Base-by-base conservation (phyloP, 2,113 vertebrate genomes). In the Lophochroa leadbeateri region DNA sequence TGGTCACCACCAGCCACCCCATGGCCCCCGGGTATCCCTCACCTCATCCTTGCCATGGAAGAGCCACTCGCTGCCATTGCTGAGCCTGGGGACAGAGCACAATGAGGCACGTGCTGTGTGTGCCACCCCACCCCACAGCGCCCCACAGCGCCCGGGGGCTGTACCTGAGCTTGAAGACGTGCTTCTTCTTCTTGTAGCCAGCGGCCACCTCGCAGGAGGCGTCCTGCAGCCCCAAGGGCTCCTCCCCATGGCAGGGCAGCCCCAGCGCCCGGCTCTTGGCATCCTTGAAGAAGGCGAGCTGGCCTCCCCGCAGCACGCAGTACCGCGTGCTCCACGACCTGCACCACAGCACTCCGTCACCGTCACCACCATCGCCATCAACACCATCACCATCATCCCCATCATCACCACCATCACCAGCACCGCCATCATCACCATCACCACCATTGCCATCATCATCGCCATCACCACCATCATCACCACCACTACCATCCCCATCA, bases 11-110 rank as follows among this genome's bases (percentile, higher is more conserved):
- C 28, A 37, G 39, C 49, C 11, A 39, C 3, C 43, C 24, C 0
- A 0, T 17, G 28, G 35, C 12, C 29, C 81, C 43, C n/a, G 13
- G 58, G 13, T 15, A 17, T 25, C 78, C 98, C 97, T 97, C 83
- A 99, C 99, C 99, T 99, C 99, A 57, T 99, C 99, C 98, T 98
- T 99, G 97, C 98, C 99, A 17, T 99, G 99, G 98, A 99, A 99
- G 74, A 99, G 97, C 98, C 99, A 99, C 94, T 99, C 99, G 13
- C 98, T 99, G 92, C 99, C 98, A 5, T 99, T 99, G 96, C 88
- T 98, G 77, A 99, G 98, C 93, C 99, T 99, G 97, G 35, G 93
- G 97, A 88, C 78, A 85, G 90, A 95, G 88, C 49, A 63, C 52
- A 15, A 33, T n/a, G 55, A 21, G 20, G 55, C 55, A 7, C 31